Conservation (phyloP, 1,140 invertebrate genomes). For the Drosophila auraria region DNA sequence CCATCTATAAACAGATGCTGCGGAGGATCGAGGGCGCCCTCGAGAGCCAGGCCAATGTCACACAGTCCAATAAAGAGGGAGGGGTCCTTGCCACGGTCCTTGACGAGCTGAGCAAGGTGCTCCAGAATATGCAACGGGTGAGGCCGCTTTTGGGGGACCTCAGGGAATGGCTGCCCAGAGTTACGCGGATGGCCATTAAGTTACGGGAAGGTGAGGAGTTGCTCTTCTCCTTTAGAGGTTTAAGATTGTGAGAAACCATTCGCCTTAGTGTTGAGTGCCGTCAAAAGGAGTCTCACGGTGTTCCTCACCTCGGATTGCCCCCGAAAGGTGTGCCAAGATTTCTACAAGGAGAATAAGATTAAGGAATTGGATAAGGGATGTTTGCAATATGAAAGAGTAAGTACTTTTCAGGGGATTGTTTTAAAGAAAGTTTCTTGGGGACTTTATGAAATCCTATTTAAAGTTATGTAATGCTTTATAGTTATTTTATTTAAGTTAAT, state of each 20-base stretch:
- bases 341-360: slow-evolving; percentile 22
- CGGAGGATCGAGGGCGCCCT: neutral
- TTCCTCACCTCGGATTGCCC: slow-evolving; percentile 12
- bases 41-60: neutral
- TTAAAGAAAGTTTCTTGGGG: neutral
- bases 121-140: neutral
- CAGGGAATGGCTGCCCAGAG: neutral
- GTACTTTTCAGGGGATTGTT: neutral
- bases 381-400: slow-evolving; percentile 32
- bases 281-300: slow-evolving; percentile 17
- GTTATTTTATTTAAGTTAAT: too few species aligned
- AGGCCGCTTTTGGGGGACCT: slow-evolving; percentile 3
- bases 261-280: slow-evolving; percentile 6
- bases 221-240: neutral
- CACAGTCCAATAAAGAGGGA: neutral
- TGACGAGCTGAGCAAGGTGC: neutral
- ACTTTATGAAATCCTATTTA: too few species aligned
- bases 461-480: too few species aligned
- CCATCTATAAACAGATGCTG: slow-evolving; percentile 8
- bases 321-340: slow-evolving; percentile 10
- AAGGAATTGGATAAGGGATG: slow-evolving; percentile 26
- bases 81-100: neutral
- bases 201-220: slow-evolving; percentile 22
- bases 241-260: neutral
- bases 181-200: slow-evolving; percentile 14